phyloP scores from a whole-genome alignment of 37 sponge, comb jelly and placozoan genomes.

The Eunapius fragilis region DNA sequence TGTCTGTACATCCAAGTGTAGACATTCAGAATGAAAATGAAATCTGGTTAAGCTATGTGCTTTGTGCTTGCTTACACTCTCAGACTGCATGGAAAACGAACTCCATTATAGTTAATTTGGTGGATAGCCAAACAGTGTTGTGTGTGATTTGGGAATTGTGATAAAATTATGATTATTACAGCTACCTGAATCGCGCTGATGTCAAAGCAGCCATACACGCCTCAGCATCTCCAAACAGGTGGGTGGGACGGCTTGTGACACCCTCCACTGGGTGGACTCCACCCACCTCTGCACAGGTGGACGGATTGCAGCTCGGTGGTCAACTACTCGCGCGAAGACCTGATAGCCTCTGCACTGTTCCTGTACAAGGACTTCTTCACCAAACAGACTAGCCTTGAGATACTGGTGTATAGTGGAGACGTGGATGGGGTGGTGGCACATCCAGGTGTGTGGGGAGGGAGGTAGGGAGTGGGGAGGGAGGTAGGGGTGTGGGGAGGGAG shows the following conservation, averaged over 20 bases:
- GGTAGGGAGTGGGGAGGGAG: not conserved
- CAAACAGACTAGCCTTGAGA: not conserved
- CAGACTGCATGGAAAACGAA: too few relatives aligned
- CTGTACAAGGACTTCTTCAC: constrained; percentile 12
- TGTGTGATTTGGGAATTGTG: not conserved
- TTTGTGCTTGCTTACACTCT: too few relatives aligned
- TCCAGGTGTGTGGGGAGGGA: not conserved
- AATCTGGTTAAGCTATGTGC: too few relatives aligned
- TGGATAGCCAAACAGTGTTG: not conserved
- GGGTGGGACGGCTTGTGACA: not conserved
- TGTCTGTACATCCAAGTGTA: too few relatives aligned
- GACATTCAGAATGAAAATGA: too few relatives aligned
- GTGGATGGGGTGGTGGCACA: constrained; percentile 32
- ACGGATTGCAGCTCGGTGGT: not conserved
- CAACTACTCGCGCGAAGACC: constrained; percentile 6
- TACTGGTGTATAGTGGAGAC: constrained; percentile 35
- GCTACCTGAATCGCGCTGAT: constrained; percentile 1
- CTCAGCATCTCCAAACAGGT: constrained; percentile 11
- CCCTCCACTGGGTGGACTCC: not conserved
- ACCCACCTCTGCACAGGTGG: not conserved
- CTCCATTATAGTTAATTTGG: too few relatives aligned
- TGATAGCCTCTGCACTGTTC: constrained; percentile 12
- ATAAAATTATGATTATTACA: not conserved
- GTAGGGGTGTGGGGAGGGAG: not conserved
- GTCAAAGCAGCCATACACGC: constrained; percentile 10